These are phyloP conservation scores for Orthosia cruda DNA, from an alignment of 2,888 invertebrate genomes.

Conservation along the genomic window DNA sequence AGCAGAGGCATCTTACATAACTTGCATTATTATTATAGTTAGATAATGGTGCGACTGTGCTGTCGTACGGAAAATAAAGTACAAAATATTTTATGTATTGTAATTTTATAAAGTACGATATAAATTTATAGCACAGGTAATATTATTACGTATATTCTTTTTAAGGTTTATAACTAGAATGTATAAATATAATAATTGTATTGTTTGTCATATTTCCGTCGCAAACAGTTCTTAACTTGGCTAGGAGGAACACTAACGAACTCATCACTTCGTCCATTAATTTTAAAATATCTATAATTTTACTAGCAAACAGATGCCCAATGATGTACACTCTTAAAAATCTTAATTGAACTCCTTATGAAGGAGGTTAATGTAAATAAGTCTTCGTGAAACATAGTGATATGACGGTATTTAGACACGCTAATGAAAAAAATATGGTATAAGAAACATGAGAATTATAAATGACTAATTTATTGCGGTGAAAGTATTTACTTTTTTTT, in stretches of 20 bases:
- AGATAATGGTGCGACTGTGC: conserved; percentile 85
- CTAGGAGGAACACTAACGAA: conserved; percentile 91
- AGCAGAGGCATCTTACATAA: conserved; percentile 76
- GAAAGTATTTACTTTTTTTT: conserved; percentile 81
- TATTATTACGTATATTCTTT: conserved; percentile 87
- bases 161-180: conserved; percentile 87
- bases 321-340: conserved; percentile 84
- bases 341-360: conserved; percentile 86
- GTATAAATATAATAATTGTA: conserved; percentile 81
- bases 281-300: conserved; percentile 89
- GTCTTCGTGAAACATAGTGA: conserved; percentile 84
- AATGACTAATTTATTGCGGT: conserved; percentile 85
- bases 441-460: conserved; percentile 85
- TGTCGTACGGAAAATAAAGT: conserved; percentile 90
- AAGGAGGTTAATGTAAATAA: conserved; percentile 90
- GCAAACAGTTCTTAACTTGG: conserved; percentile 90
- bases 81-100: conserved; percentile 92
- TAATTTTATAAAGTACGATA: conserved; percentile 90
- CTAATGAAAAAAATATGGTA: conserved; percentile 81
- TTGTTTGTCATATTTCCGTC: conserved; percentile 91
- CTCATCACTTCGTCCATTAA: conserved; percentile 92
- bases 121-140: conserved; percentile 88
- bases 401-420: conserved; percentile 80
- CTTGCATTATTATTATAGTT: conserved; percentile 79
- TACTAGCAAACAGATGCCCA: conserved; percentile 89